Conservation (phyloP, 2,797 vertebrate genomes). For the Mus caroli region DNA sequence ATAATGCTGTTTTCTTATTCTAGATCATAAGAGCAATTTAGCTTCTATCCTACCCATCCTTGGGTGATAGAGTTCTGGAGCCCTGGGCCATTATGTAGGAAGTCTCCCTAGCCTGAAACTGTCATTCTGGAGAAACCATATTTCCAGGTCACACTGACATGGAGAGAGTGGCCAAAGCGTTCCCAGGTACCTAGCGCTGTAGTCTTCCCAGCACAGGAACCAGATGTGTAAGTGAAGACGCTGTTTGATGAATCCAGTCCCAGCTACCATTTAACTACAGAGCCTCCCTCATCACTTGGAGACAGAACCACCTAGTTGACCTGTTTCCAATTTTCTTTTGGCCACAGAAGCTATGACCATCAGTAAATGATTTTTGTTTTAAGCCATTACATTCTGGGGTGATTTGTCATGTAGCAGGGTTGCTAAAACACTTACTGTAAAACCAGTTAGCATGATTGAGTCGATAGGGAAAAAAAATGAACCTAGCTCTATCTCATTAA, state of each 20-base stretch:
- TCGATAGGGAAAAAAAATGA: background rate
- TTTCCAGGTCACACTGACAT: background rate
- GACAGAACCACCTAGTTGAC: background rate
- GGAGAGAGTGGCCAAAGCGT: background rate
- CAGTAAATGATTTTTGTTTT: conserved; percentile 16
- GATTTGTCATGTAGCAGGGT: background rate
- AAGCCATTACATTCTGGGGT: conserved; percentile 43
- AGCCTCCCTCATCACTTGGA: background rate
- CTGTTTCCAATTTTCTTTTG: background rate
- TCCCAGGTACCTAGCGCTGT: background rate
- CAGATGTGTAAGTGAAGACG: background rate
- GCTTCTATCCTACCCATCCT: background rate
- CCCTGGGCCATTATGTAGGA: background rate
- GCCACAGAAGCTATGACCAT: conserved; percentile 1
- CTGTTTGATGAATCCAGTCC: background rate
- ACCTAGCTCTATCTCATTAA: conserved; percentile 22
- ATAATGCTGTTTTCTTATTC: background rate
- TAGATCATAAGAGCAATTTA: background rate
- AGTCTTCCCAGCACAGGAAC: background rate
- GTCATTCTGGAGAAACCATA: background rate
- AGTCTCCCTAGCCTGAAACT: background rate
- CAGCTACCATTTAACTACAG: background rate
- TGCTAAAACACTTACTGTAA: conserved; percentile 37
- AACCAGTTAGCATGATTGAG: conserved; percentile 3
- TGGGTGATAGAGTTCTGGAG: background rate